phyloP scores from a whole-genome alignment of 2,113 vertebrate species.

The Xerus inauris region DNA sequence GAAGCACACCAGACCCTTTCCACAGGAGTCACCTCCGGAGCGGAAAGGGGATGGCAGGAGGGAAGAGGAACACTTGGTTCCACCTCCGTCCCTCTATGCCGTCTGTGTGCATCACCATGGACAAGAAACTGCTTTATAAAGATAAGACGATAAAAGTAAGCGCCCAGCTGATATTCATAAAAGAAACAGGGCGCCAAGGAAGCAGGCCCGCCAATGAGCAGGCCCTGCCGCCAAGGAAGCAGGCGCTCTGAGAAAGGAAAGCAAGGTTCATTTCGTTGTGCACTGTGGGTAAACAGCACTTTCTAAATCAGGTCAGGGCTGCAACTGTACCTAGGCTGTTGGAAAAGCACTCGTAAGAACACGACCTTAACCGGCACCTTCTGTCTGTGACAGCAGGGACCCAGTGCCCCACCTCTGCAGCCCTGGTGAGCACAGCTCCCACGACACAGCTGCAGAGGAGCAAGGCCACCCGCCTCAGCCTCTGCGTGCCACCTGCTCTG shows the following conservation, averaged over 20 bases:
- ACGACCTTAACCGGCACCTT: not conserved
- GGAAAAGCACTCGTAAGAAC: not conserved
- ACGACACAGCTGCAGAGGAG: not conserved
- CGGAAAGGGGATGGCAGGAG: not conserved
- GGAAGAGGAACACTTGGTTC: no score
- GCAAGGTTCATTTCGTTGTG: not conserved
- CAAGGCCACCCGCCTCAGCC: accelerated
- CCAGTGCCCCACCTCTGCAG: not conserved
- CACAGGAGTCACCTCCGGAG: not conserved
- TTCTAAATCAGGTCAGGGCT: not conserved
- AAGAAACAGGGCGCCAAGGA: not conserved
- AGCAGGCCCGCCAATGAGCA: not conserved
- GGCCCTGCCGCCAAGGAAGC: not conserved
- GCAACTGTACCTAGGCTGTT: not conserved
- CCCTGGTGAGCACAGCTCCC: accelerated
- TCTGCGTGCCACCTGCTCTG: no score
- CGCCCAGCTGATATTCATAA: not conserved
- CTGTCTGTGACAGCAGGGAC: no score
- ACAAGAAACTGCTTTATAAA: not conserved
- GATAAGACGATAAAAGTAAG: not conserved
- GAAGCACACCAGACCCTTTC: not conserved
- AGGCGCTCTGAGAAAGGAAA: no score
- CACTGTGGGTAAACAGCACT: not conserved
- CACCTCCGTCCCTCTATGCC: no score
- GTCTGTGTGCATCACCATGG: accelerated